These are phyloP conservation scores for Drosophila limbata DNA, from an alignment of 2,888 invertebrate species.

Conservation along the genomic window DNA sequence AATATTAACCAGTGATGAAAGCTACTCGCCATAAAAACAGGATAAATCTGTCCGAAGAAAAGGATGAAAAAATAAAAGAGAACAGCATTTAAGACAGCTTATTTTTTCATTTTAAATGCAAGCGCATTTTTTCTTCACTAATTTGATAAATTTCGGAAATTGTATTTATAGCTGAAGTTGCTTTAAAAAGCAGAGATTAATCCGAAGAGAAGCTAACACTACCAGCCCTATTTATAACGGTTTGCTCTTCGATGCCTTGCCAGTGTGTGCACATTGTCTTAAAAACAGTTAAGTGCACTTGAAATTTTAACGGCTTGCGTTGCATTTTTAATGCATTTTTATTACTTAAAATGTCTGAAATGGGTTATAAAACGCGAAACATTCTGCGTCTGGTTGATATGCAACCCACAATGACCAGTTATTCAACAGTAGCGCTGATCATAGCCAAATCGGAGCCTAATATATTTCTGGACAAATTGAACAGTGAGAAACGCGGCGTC, in stretches of 20 bases:
- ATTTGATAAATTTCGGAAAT: too few species aligned
- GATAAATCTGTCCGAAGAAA: background rate
- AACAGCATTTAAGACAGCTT: too few species aligned
- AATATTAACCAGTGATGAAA: background rate
- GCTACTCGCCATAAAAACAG: background rate
- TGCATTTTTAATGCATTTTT: background rate
- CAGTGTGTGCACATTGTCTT: conserved; percentile 15
- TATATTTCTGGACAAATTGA: conserved; percentile 75
- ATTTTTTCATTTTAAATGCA: too few species aligned
- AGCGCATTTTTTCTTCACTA: too few species aligned
- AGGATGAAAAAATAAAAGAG: background rate
- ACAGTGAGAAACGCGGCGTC: conserved; percentile 88
- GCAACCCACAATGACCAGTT: conserved; percentile 67
- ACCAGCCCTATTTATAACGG: background rate
- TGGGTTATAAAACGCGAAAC: conserved; percentile 8
- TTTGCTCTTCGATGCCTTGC: background rate
- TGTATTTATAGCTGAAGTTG: too few species aligned
- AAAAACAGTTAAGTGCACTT: background rate
- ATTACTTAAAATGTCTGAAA: conserved; percentile 35
- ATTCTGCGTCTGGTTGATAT: conserved; percentile 42
- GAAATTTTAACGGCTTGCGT: conserved; percentile 10
- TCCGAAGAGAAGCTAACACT: background rate
- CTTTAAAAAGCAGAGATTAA: background rate
- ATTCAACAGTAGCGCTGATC: conserved; percentile 87
- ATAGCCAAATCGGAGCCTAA: conserved; percentile 88